These are phyloP conservation scores for Lethrus apterus DNA, from an alignment of 1,140 invertebrate species.

Conservation along the genomic window DNA sequence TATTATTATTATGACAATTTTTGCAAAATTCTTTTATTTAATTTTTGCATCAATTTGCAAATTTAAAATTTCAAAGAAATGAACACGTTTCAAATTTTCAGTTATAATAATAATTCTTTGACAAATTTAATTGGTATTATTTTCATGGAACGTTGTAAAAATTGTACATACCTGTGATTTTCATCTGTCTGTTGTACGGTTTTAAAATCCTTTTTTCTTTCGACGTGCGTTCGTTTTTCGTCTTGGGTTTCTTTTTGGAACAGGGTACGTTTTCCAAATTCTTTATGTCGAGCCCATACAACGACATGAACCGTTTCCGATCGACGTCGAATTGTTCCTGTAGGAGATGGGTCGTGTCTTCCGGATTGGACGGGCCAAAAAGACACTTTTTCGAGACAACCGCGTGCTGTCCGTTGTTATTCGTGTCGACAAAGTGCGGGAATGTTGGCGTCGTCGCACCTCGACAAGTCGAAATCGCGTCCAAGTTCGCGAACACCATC, in stretches of 20 bases:
- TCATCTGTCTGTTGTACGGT: slow-evolving; percentile 6
- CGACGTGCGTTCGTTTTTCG: not conserved
- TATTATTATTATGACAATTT: too few species aligned
- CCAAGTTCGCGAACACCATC: not conserved
- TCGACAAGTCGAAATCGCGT: not conserved
- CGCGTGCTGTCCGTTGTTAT: not conserved
- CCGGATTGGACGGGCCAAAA: not conserved
- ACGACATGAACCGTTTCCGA: not conserved
- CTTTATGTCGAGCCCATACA: not conserved
- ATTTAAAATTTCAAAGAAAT: too few species aligned
- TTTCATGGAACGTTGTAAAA: too few species aligned
- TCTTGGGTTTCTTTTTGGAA: not conserved
- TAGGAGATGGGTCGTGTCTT: not conserved
- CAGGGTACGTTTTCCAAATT: not conserved
- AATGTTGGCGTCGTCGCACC: not conserved
- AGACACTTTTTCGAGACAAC: not conserved
- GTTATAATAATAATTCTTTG: too few species aligned
- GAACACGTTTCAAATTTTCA: too few species aligned
- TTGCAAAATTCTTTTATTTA: too few species aligned
- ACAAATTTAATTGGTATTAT: too few species aligned
- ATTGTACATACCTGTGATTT: slow-evolving; percentile 11
- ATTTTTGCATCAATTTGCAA: too few species aligned
- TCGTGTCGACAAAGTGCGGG: not conserved
- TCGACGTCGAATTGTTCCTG: not conserved
- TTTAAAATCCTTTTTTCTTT: slow-evolving; percentile 6